phyloP scores from a whole-genome alignment of 2,888 invertebrate species.

The Andricus curvator region DNA sequence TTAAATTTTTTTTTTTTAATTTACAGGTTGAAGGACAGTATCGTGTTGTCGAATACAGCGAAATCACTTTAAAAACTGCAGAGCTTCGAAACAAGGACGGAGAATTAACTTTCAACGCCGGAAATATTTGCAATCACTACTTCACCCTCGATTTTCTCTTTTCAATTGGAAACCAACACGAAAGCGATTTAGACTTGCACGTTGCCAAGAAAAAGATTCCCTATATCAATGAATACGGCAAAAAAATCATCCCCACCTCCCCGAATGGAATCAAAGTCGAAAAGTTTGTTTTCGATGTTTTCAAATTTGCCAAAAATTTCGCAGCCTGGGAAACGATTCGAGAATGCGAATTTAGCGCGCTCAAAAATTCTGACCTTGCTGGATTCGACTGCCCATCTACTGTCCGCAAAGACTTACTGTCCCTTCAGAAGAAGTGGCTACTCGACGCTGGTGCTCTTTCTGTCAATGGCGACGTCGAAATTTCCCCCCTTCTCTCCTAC shows the following conservation, averaged over 20 bases:
- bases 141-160: conserved; percentile 93
- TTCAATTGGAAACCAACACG: conserved; percentile 85
- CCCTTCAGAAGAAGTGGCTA: conserved; percentile 89
- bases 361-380: conserved; percentile 94
- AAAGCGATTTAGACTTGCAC: conserved; percentile 91
- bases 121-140: conserved; percentile 99
- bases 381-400: conserved; percentile 96
- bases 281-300: conserved; percentile 99
- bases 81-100: conserved; percentile 89
- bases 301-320: conserved; percentile 94
- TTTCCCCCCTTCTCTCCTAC: conserved; percentile 94
- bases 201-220: conserved; percentile 99
- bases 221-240: conserved; percentile 86
- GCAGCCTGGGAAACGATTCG: conserved; percentile 95
- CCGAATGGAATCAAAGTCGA: conserved; percentile 99
- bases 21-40: conserved; percentile 89
- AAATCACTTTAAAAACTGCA: conserved; percentile 93
- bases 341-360: conserved; percentile 96
- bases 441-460: conserved; percentile 90
- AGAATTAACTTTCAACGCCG: conserved; percentile 93
- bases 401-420: conserved; percentile 87
- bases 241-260: conserved; percentile 86
- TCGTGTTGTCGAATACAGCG: conserved; percentile 98
- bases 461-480: conserved; percentile 86
- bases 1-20: neutral